Percentiles rank a stretch among this genome's conserved stretches.
phyloP scores from a whole-genome alignment of 2,797 vertebrate genomes.

The Tragopan temminckii region DNA sequence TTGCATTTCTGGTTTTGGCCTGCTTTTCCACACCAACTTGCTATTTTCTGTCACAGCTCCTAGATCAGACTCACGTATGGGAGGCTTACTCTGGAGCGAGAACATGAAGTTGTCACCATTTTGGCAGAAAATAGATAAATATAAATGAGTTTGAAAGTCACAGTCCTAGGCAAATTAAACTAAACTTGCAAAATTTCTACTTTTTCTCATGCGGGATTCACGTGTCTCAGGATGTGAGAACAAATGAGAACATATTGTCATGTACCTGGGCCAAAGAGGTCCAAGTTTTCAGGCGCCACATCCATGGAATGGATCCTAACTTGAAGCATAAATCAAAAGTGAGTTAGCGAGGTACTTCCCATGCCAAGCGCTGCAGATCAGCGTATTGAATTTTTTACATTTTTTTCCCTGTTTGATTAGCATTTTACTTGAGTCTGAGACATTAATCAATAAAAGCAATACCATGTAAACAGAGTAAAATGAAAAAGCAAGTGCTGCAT shows the following conservation, averaged over 20 bases:
- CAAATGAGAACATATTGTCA: rapidly evolving
- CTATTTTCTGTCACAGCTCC: not conserved
- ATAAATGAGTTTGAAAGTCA: not conserved
- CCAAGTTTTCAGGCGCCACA: not conserved
- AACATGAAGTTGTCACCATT: not conserved
- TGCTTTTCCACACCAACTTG: not conserved
- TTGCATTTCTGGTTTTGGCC: not conserved
- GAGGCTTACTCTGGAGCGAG: not conserved
- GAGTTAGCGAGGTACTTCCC: constrained; percentile 8
- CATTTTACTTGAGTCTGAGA: constrained; percentile 72
- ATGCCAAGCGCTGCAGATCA: constrained; percentile 20
- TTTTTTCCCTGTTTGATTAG: constrained; percentile 45
- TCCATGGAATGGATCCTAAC: not conserved
- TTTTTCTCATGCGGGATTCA: not conserved
- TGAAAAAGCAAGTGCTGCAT: constrained; percentile 55
- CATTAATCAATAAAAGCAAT: constrained; percentile 74
- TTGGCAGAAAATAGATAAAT: not conserved
- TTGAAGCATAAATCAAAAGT: not conserved
- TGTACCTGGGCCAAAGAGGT: not conserved
- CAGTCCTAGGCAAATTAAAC: not conserved
- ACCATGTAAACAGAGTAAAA: constrained; percentile 64
- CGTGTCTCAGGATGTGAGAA: rapidly evolving
- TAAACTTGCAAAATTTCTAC: not conserved
- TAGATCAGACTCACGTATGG: not conserved
- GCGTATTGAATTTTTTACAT: constrained; percentile 17